These are phyloP conservation scores for Bryconaethiops microstoma DNA, from an alignment of 2,797 vertebrate genomes.

Conservation along the genomic window DNA sequence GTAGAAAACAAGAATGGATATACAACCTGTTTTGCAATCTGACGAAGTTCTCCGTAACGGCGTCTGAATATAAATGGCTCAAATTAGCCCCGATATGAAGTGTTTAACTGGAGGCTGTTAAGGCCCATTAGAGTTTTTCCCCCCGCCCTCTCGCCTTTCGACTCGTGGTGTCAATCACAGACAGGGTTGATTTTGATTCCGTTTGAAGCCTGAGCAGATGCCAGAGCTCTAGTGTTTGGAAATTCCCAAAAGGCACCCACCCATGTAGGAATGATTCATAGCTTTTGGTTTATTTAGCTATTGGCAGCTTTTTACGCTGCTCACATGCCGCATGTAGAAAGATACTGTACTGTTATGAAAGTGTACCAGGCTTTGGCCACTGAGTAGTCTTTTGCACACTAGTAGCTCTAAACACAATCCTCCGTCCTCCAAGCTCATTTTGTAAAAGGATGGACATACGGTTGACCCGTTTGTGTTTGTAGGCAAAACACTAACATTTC, in stretches of 20 bases:
- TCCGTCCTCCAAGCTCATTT: background rate
- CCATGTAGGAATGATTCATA: background rate
- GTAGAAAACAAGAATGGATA: constrained; percentile 29
- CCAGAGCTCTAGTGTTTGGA: constrained; percentile 10
- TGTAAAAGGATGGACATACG: background rate
- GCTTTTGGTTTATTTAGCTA: constrained; percentile 5
- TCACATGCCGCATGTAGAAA: background rate
- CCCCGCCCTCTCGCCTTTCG: background rate
- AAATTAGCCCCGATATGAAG: constrained; percentile 2
- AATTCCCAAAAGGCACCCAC: constrained; percentile 25
- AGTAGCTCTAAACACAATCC: background rate
- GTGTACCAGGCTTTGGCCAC: background rate
- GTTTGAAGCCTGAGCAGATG: constrained; percentile 40
- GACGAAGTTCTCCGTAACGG: background rate
- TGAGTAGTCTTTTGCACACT: background rate
- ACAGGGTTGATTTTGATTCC: constrained; percentile 23
- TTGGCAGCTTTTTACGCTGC: background rate
- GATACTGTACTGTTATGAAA: background rate
- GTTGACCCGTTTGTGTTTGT: background rate
- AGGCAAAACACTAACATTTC: too few relatives aligned
- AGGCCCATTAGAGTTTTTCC: background rate
- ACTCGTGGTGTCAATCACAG: constrained; percentile 3
- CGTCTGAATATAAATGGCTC: constrained; percentile 8
- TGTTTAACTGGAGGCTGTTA: background rate
- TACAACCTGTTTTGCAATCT: background rate